Conservation (phyloP, 2,113 vertebrate genomes). For the Elgaria multicarinata region DNA sequence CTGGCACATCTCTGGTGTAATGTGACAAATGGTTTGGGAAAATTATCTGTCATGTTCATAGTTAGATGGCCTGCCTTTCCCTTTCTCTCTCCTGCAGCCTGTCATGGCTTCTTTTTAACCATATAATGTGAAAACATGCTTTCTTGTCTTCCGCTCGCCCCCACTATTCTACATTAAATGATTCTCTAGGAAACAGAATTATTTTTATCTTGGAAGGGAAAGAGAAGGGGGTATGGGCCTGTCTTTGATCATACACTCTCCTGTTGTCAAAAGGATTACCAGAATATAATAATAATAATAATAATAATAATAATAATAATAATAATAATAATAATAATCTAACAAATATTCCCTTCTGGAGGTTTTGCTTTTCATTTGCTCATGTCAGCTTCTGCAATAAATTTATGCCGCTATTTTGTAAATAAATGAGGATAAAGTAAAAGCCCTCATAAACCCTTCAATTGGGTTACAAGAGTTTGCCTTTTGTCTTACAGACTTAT, state of each 20-base stretch:
- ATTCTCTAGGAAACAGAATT: conserved; percentile 53
- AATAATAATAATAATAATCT: conserved; percentile 51
- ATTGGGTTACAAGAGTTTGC: conserved; percentile 30
- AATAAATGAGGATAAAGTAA: conserved; percentile 61
- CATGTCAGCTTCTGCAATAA: conserved; percentile 53
- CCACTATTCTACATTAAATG: conserved; percentile 59
- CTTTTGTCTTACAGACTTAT: conserved; percentile 15
- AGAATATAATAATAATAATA: conserved; percentile 37
- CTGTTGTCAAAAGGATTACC: conserved; percentile 67
- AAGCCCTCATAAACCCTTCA: conserved; percentile 24
- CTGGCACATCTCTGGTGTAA: conserved; percentile 47
- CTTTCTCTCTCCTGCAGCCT: conserved; percentile 52
- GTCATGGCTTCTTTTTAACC: conserved; percentile 70
- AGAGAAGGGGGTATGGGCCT: conserved; percentile 33
- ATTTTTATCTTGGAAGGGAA: conserved; percentile 43
- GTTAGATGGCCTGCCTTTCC: conserved; percentile 64
- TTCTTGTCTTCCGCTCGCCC: conserved; percentile 39
- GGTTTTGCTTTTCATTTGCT: conserved; percentile 64
- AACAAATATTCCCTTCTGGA: conserved; percentile 64
- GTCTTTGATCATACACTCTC: conserved; percentile 69
- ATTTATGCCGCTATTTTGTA: conserved; percentile 64
- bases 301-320: background rate
- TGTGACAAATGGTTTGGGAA: conserved; percentile 53
- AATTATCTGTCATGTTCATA: conserved; percentile 61
- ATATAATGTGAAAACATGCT: conserved; percentile 51